Percentiles rank a stretch among this genome's conserved stretches.
These are phyloP conservation scores for Cataglyphis livida DNA, from an alignment of 2,888 invertebrate species.

Conservation along the genomic window DNA sequence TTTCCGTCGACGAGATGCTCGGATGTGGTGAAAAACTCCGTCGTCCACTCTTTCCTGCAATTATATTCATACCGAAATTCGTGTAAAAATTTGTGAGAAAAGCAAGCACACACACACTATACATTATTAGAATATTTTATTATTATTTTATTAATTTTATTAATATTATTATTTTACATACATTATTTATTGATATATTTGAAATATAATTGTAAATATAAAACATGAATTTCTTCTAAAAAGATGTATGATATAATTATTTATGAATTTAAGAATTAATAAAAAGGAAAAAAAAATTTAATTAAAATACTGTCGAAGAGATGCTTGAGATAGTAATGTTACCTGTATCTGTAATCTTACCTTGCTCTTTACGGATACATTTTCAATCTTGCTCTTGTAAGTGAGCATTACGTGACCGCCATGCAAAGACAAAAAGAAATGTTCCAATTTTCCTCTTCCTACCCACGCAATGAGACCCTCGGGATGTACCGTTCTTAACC, in stretches of 20 bases:
- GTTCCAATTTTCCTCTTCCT: slow-evolving; percentile 83
- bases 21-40: slow-evolving; percentile 83
- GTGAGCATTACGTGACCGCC: slow-evolving; percentile 83
- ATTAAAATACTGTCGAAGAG: not conserved
- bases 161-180: not conserved
- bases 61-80: not conserved
- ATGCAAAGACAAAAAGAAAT: slow-evolving; percentile 81
- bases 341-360: slow-evolving; percentile 65
- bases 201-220: slow-evolving; percentile 1
- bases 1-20: slow-evolving; percentile 80
- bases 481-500: slow-evolving; percentile 81
- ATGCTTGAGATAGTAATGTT: slow-evolving; percentile 1
- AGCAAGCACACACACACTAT: not conserved
- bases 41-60: slow-evolving; percentile 83
- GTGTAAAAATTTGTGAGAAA: not conserved
- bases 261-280: not conserved
- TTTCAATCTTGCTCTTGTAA: slow-evolving; percentile 81
- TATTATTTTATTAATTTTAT: too few species aligned
- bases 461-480: slow-evolving; percentile 84
- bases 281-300: not conserved
- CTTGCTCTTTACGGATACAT: slow-evolving; percentile 81
- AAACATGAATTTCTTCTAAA: not conserved
- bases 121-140: not conserved
- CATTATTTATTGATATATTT: not conserved
- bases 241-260: not conserved